A percentile compares a stretch with the other conserved stretches of the same genome.
Evolutionary conservation across 1,140 invertebrate species (phyloP).

Genomic region (Penaeus indicus): DNA sequence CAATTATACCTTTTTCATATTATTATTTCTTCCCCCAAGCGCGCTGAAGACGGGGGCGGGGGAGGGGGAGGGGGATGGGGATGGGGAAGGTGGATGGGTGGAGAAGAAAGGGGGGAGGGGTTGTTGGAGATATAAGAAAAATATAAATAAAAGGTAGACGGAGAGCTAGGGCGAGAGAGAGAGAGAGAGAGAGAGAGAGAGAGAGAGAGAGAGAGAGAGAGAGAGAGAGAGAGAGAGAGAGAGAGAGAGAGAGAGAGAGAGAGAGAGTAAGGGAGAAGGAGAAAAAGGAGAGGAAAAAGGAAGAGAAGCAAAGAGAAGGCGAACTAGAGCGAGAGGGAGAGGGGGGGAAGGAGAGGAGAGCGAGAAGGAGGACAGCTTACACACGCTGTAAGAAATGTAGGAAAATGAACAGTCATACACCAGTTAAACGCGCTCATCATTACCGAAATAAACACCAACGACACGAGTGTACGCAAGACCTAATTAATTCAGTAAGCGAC

Average conservation of each 20-base stretch:
- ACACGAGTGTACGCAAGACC: too few relatives aligned
- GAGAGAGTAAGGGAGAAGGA: background rate
- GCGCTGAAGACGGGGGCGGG: background rate
- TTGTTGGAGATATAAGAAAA: background rate
- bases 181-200: constrained; percentile 40
- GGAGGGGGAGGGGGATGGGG: background rate
- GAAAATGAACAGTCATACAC: too few relatives aligned
- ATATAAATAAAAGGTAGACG: background rate
- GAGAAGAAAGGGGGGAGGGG: background rate
- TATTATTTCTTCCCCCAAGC: too few relatives aligned
- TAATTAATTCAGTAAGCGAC: too few relatives aligned
- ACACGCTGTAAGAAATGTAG: too few relatives aligned
- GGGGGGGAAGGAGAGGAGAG: too few relatives aligned
- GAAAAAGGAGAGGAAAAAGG: background rate
- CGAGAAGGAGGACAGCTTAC: too few relatives aligned
- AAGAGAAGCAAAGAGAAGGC: background rate
- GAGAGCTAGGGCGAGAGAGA: background rate
- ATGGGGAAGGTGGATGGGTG: too few relatives aligned
- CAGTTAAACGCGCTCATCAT: too few relatives aligned
- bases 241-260: background rate
- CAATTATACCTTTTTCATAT: too few relatives aligned
- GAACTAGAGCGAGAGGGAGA: background rate
- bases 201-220: background rate
- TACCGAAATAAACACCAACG: too few relatives aligned
- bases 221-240: background rate